A percentile compares a stretch with the other conserved stretches of the same genome.
These are phyloP conservation scores for Drosophila mayaguana DNA, from an alignment of 2,888 invertebrate genomes.

Conservation along the genomic window DNA sequence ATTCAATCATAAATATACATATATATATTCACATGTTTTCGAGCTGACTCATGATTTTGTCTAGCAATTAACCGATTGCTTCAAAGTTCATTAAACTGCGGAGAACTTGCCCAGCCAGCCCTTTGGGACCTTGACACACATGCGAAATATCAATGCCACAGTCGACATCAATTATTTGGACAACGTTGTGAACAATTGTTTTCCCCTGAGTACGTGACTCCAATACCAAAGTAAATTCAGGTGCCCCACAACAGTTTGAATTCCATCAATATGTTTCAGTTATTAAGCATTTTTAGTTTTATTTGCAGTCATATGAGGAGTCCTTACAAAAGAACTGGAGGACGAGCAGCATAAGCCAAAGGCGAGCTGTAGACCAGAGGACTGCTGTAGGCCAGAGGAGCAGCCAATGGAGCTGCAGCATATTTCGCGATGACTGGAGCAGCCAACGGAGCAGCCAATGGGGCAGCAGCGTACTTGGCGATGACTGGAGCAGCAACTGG, in stretches of 20 bases:
- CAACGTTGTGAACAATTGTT: slow-evolving; percentile 2
- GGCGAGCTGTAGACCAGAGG: slow-evolving; percentile 48
- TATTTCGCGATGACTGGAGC: slow-evolving; percentile 15
- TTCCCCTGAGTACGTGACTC: slow-evolving; percentile 4
- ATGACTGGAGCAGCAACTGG: slow-evolving; percentile 40
- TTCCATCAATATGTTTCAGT: neutral
- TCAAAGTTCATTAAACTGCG: slow-evolving; percentile 8
- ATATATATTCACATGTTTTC: too few relatives aligned
- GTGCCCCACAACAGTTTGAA: neutral
- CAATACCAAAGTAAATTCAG: neutral
- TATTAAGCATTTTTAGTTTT: neutral
- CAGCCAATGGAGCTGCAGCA: slow-evolving; percentile 23
- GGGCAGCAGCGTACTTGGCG: slow-evolving; percentile 24
- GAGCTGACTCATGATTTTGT: neutral
- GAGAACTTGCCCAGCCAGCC: neutral
- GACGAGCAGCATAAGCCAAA: slow-evolving; percentile 23
- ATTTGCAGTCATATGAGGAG: neutral
- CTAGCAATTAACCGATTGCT: neutral
- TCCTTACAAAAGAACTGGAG: slow-evolving; percentile 6
- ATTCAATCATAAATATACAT: neutral
- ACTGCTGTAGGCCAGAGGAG: slow-evolving; percentile 26
- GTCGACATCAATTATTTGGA: slow-evolving; percentile 6
- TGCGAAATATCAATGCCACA: slow-evolving; percentile 10
- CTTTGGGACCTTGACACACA: slow-evolving; percentile 15
- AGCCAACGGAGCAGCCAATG: slow-evolving; percentile 12